Base-by-base conservation (phyloP, 2,888 invertebrate genomes). In the Masnerella sp. region DNA sequence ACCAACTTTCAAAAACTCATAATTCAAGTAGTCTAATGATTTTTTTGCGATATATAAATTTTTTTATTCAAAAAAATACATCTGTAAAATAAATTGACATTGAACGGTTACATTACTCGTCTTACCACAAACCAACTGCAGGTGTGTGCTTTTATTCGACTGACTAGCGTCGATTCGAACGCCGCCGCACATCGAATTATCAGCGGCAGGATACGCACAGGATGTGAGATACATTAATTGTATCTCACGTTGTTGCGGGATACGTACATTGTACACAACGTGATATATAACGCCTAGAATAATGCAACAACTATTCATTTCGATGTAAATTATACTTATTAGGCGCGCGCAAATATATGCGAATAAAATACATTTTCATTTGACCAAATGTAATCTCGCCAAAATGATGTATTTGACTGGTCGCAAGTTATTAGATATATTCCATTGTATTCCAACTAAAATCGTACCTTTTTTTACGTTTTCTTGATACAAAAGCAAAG, bases 201-300 rank as follows among this genome's bases (percentile, higher is more conserved):
- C 65, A 49, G 51, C 8, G n/a, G 20, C 70, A 45, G 65, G 65
- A 51, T 74, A 67, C 65, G 61, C 34, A 59, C 56, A 65, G 74
- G 70, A 69, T 70, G 67, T 36, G 56, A 62, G 70, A 70, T 74
- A 70, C 67, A 75, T 71, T 49, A 75, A 75, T 75, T 75, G 74
- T 62, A 59, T 72, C 61, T 67, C 72, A 67, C 65, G 70, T 71
- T 74, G 59, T 65, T 70, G 69, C 43, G 52, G 69, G 30, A 40
- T 59, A 61, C 69, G 34, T 65, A 65, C 68, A 74, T 64, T 54
- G 69, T 65, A 62, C 42, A 62, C 70, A 45, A 49, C 43, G 70
- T 62, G 67, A 74, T 62, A 62, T 58, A 74, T 43, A 42, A 65
- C 67, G 58, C 56, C 58, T 58, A 61, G 56, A 65, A 70, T 69